Conservation (phyloP, 2,113 vertebrate species). For the Aptenodytes patagonicus region DNA sequence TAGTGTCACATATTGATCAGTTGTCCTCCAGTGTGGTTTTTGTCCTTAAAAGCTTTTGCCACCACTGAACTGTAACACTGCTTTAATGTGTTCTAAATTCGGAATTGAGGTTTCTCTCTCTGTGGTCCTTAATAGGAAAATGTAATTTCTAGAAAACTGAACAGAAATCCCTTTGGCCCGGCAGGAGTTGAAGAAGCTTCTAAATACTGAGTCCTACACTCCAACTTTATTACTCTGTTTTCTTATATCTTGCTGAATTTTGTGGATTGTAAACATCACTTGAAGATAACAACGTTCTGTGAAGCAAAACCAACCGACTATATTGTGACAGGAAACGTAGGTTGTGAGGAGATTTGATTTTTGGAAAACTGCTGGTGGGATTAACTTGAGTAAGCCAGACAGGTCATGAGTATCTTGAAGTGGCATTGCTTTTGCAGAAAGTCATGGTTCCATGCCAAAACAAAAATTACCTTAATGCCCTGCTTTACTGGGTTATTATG, state of each 20-base stretch:
- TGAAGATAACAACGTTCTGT: not conserved
- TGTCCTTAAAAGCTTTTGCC: not conserved
- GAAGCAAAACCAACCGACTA: not conserved
- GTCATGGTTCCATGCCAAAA: not conserved
- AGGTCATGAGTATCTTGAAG: not conserved
- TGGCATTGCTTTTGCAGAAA: not conserved
- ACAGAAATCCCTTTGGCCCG: not conserved
- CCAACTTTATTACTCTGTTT: not conserved
- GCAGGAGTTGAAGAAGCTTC: not conserved
- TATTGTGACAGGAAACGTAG: not conserved
- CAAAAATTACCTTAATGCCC: not conserved
- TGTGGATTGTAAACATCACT: not conserved
- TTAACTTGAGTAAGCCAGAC: not conserved
- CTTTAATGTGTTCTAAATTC: not conserved
- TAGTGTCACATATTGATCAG: not conserved
- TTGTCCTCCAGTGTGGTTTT: not conserved
- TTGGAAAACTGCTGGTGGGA: not conserved
- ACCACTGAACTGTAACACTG: not conserved
- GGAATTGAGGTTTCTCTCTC: conserved; percentile 25
- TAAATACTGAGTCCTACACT: not conserved
- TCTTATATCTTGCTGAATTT: not conserved
- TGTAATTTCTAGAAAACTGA: not conserved
- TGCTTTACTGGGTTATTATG: not conserved
- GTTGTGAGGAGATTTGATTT: not conserved
- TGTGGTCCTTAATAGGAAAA: not conserved